A percentile compares a stretch with the other conserved stretches of the same genome.
Evolutionary conservation across 2,797 vertebrate species (phyloP).

Genomic region (Siniperca undulata): DNA sequence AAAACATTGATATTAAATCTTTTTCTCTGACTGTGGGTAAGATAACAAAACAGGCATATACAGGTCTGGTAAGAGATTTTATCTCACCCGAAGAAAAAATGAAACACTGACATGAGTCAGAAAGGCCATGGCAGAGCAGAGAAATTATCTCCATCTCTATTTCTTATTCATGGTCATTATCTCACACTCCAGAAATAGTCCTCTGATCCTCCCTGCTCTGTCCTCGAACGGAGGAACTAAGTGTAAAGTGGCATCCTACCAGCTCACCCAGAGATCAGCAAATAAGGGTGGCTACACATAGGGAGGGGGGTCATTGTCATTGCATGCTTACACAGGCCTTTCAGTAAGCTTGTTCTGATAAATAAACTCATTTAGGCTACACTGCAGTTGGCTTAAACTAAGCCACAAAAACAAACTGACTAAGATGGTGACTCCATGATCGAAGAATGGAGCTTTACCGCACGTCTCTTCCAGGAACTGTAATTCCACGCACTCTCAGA

Average conservation of each 20-base stretch:
- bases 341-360: slow-evolving; percentile 39
- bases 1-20: neutral
- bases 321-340: slow-evolving; percentile 39
- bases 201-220: slow-evolving; percentile 61
- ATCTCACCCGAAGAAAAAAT: slow-evolving; percentile 17
- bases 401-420: slow-evolving; percentile 51
- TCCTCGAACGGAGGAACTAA: slow-evolving; percentile 44
- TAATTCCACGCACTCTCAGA: slow-evolving; percentile 74
- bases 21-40: neutral
- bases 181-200: slow-evolving; percentile 74
- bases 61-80: neutral
- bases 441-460: slow-evolving; percentile 54
- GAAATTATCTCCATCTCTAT: slow-evolving; percentile 63
- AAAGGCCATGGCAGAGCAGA: slow-evolving; percentile 30
- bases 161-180: slow-evolving; percentile 75
- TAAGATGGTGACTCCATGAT: slow-evolving; percentile 51
- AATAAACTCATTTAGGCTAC: slow-evolving; percentile 46
- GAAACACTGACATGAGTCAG: neutral
- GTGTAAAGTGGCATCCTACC: slow-evolving; percentile 54
- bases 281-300: slow-evolving; percentile 49
- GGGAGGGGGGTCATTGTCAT: slow-evolving; percentile 22
- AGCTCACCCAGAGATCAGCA: slow-evolving; percentile 49
- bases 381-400: slow-evolving; percentile 39
- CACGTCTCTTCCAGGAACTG: slow-evolving; percentile 73
- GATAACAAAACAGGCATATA: neutral